Evolutionary conservation across 2,113 vertebrate genomes (phyloP).

Genomic region (Poeciliopsis occidentalis): DNA sequence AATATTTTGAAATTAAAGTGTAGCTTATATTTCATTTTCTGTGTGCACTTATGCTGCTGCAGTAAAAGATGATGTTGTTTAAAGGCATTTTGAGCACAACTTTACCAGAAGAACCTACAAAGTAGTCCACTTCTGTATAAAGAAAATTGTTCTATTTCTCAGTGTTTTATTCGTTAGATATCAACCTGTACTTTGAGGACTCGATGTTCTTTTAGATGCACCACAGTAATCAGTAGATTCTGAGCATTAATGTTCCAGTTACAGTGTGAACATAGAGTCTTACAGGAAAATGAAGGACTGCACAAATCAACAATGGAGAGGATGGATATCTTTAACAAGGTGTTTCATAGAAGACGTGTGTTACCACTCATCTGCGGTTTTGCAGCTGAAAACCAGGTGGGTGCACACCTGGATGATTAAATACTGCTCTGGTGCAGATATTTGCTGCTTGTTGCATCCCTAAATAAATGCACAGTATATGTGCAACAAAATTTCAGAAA

Average conservation of each 20-base stretch:
- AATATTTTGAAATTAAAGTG: too few relatives aligned
- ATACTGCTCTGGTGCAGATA: conserved; percentile 11
- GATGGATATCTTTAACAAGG: conserved; percentile 3
- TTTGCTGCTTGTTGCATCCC: neutral
- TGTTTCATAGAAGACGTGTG: conserved; percentile 18
- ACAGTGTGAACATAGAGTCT: conserved; percentile 58
- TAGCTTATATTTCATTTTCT: too few relatives aligned
- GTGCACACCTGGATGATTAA: conserved; percentile 55
- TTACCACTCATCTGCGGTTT: conserved; percentile 32
- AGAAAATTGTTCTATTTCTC: too few relatives aligned
- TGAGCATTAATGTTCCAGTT: conserved; percentile 49
- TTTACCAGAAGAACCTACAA: too few relatives aligned
- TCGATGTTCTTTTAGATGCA: conserved; percentile 15
- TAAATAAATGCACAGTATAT: conserved; percentile 1
- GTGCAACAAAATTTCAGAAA: conserved; percentile 3
- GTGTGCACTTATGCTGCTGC: too few relatives aligned
- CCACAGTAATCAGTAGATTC: conserved; percentile 41
- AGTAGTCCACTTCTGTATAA: too few relatives aligned
- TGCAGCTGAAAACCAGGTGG: conserved; percentile 43
- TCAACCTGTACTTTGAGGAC: neutral
- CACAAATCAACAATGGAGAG: conserved; percentile 28
- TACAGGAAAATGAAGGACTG: conserved; percentile 9
- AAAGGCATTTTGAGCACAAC: too few relatives aligned
- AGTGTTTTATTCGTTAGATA: too few relatives aligned
- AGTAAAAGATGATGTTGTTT: too few relatives aligned